Percentiles rank a stretch among this genome's conserved stretches.
These are phyloP conservation scores for Drosophila azteca DNA, from an alignment of 1,140 invertebrate species.

Conservation along the genomic window DNA sequence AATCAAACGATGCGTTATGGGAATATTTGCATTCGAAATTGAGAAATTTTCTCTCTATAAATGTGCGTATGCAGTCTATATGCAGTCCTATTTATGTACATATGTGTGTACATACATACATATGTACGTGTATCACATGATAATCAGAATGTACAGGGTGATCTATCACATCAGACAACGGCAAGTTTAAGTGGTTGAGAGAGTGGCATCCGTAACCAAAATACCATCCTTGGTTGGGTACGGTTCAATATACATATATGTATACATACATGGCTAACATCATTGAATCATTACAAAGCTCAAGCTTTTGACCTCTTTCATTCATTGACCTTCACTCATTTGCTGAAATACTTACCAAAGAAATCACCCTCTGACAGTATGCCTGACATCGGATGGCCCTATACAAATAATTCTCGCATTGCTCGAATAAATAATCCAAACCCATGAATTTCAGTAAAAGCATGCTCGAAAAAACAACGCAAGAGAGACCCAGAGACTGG, in stretches of 20 bases:
- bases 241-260: no score
- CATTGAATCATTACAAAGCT: no score
- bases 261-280: background rate
- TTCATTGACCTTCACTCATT: no score
- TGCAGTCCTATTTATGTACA: no score
- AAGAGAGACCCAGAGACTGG: background rate
- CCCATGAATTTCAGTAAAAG: constrained; percentile 60
- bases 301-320: no score
- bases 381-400: background rate
- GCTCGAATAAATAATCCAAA: constrained; percentile 66
- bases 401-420: constrained; percentile 65
- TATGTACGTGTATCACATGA: constrained; percentile 33
- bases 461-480: constrained; percentile 40
- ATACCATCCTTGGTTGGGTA: no score
- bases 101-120: constrained; percentile 9
- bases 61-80: constrained; percentile 31
- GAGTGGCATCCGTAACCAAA: no score
- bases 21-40: constrained; percentile 78
- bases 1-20: constrained; percentile 68
- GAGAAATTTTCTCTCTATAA: constrained; percentile 55
- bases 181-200: background rate
- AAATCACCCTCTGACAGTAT: no score
- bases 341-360: no score
- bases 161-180: background rate
- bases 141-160: constrained; percentile 38